Evolutionary conservation across 2,113 vertebrate species (phyloP), one percentile per base, ranked within the genome.

Genomic region (Tympanuchus pallidicinctus): DNA sequence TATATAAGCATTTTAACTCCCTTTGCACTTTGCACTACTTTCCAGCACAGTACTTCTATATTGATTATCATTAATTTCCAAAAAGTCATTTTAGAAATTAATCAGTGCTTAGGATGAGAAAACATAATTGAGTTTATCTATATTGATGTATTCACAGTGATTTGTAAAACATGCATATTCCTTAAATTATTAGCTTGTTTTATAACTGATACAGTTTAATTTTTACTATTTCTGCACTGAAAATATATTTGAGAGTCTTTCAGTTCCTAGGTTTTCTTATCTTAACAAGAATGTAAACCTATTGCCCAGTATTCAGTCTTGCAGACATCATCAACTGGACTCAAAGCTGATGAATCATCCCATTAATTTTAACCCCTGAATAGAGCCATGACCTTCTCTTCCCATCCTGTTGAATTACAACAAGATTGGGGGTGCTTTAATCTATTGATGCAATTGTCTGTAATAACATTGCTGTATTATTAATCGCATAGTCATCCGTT

Each of bases 291-390:
- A 90, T 88, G 52, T 79, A 89, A 95, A 92, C 22, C 45, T 81
- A 65, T 65, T 82, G 69, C 48, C 63, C 47, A 42, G 40, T 65
- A 24, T 47, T 71, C 15, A 74, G 54, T 61, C 74, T 92, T 69
- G 24, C 45, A 90, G 20, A 14, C 34, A 74, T 32, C 20, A 88
- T 84, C 48, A 92, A 34, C 20, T 83, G 63, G 73, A 89, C 82
- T 83, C 81, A 79, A 93, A 93, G 67, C 74, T 92, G 94, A 95
- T 47, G 59, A 93, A 91, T 82, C 56, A 92, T 87, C 73, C 27
- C 78, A 54, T 92, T 95, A 82, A 88, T 90, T 93, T 95, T 92
- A 96, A 95, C 74, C 81, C 73, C 75, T 93, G 84, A 88, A 64
- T 92, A 78, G 1, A 50, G 34, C 64, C 72, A 80, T 81, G 80